phyloP scores from a whole-genome alignment of 2,113 vertebrate species.

The Hystrix cristata region DNA sequence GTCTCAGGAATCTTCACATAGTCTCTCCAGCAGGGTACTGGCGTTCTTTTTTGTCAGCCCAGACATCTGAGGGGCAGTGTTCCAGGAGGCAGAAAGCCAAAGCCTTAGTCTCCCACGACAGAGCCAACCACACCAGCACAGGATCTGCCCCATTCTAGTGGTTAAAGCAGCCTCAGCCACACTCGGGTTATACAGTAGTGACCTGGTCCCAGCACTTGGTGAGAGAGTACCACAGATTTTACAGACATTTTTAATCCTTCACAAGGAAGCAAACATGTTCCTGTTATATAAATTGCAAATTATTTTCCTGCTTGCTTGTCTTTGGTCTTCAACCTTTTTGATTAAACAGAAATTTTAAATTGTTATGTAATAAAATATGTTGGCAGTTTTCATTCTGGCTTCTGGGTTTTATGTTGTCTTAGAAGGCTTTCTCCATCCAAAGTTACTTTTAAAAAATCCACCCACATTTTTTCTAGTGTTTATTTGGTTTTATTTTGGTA shows the following conservation, averaged over 20 bases:
- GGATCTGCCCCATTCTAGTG: neutral
- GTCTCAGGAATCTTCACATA: neutral
- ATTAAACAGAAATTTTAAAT: neutral
- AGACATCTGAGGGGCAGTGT: neutral
- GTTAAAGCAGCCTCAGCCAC: neutral
- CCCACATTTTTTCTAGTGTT: neutral
- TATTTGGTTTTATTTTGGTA: neutral
- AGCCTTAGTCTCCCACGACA: neutral
- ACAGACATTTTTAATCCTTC: neutral
- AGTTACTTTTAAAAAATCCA: neutral
- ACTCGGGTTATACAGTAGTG: neutral
- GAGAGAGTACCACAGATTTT: neutral
- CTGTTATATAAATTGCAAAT: neutral
- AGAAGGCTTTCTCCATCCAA: neutral
- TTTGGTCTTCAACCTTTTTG: neutral
- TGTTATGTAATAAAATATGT: neutral
- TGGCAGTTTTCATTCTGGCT: neutral
- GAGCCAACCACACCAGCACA: neutral
- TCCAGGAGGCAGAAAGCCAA: neutral
- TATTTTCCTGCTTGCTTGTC: neutral
- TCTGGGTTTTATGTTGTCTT: neutral
- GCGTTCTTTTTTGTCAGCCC: neutral
- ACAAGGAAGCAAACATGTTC: neutral
- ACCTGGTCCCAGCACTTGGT: neutral
- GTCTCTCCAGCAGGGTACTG: neutral